phyloP scores from a whole-genome alignment of 2,888 invertebrate genomes.

The Dexiosoma caninum region DNA sequence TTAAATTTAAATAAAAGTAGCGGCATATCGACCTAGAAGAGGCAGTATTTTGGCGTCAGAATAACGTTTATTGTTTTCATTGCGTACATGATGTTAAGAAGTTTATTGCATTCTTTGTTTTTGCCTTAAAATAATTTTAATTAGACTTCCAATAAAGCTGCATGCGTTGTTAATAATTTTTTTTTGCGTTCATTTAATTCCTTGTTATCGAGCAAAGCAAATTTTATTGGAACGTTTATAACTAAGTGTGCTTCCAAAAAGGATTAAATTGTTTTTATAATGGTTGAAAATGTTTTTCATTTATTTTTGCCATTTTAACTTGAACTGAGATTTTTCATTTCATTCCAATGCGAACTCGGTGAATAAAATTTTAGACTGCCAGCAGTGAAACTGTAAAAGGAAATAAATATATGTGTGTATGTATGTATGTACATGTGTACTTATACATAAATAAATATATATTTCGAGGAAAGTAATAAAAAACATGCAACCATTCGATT shows the following conservation, averaged over 20 bases:
- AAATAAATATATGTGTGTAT: not conserved
- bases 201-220: not conserved
- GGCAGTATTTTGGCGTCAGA: too few species aligned
- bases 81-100: not conserved
- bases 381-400: not conserved
- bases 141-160: not conserved
- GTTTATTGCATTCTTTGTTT: too few species aligned
- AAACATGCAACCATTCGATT: not conserved
- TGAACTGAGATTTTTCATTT: not conserved
- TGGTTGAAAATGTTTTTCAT: slow-evolving; percentile 20
- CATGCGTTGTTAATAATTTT: not conserved
- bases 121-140: not conserved
- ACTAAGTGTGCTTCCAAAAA: slow-evolving; percentile 13
- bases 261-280: slow-evolving; percentile 20
- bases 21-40: too few species aligned
- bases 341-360: not conserved
- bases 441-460: too few species aligned
- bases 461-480: too few species aligned
- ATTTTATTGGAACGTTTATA: slow-evolving; percentile 15
- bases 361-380: not conserved
- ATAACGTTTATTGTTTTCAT: too few species aligned
- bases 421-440: too few species aligned
- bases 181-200: not conserved
- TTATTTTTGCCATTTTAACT: not conserved
- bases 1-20: too few species aligned